A percentile compares a stretch with the other conserved stretches of the same genome.
Conservation (phyloP, 2,888 invertebrate species). For the Tanytarsus gracilentus region DNA sequence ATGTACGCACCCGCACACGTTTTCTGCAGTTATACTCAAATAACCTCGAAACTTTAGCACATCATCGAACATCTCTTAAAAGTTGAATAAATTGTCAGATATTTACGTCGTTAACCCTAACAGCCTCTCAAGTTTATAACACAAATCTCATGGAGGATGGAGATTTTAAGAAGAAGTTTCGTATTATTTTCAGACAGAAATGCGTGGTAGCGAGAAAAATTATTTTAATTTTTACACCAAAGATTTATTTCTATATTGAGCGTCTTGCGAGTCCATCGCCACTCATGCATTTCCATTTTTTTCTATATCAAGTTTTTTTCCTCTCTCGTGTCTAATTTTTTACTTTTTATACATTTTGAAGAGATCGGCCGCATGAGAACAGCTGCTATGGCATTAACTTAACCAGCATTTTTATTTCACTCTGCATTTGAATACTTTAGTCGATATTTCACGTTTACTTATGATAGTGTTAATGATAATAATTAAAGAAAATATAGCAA, state of each 20-base stretch:
- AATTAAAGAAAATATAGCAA: too few relatives aligned
- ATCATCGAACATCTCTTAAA: neutral
- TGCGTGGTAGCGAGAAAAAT: conserved; percentile 8
- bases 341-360: conserved; percentile 18
- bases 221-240: neutral
- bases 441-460: conserved; percentile 12
- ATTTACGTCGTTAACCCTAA: conserved; percentile 11
- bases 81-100: neutral
- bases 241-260: neutral
- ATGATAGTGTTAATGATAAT: conserved; percentile 25
- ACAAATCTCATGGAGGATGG: too few relatives aligned
- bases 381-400: conserved; percentile 24
- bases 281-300: conserved; percentile 8
- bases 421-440: neutral
- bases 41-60: too few relatives aligned
- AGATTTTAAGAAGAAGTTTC: too few relatives aligned
- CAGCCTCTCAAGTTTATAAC: conserved; percentile 5
- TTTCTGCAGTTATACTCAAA: too few relatives aligned
- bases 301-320: neutral
- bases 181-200: neutral
- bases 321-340: neutral
- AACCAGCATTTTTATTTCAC: neutral
- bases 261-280: conserved; percentile 8
- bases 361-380: conserved; percentile 2
- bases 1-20: too few relatives aligned